Evolutionary conservation across 2,888 invertebrate species (phyloP).

Genomic region (Agrotis clavis): DNA sequence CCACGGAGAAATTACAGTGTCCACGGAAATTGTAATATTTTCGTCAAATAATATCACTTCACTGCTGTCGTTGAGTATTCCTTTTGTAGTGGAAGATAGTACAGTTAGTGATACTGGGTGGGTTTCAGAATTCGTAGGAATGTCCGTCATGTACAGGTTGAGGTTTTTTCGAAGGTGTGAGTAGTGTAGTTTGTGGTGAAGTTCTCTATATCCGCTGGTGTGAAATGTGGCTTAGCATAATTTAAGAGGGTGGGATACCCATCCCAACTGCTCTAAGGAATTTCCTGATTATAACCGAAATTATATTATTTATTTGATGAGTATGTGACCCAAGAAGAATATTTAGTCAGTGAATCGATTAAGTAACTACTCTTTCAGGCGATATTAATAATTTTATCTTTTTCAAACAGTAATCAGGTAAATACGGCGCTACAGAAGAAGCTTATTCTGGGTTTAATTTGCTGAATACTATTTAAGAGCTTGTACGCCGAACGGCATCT

Average conservation of each 20-base stretch:
- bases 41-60: conserved; percentile 50
- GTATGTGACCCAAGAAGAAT: background rate
- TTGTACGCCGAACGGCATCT: no score
- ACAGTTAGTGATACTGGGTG: conserved; percentile 68
- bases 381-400: background rate
- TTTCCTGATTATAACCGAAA: background rate
- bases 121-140: conserved; percentile 63
- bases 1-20: conserved; percentile 23
- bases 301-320: background rate
- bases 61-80: conserved; percentile 57
- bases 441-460: background rate
- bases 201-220: background rate
- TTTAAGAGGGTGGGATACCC: background rate
- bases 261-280: background rate
- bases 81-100: conserved; percentile 74
- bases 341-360: background rate
- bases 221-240: no score
- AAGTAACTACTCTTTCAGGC: background rate
- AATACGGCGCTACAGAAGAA: background rate
- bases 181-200: background rate
- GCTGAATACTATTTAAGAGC: background rate
- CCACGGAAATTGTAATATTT: conserved; percentile 40
- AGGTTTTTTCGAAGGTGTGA: conserved; percentile 13
- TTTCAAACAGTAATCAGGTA: background rate
- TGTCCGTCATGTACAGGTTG: conserved; percentile 70